Base-by-base conservation (phyloP, 2,113 vertebrate species). In the Macquaria ambigua region DNA sequence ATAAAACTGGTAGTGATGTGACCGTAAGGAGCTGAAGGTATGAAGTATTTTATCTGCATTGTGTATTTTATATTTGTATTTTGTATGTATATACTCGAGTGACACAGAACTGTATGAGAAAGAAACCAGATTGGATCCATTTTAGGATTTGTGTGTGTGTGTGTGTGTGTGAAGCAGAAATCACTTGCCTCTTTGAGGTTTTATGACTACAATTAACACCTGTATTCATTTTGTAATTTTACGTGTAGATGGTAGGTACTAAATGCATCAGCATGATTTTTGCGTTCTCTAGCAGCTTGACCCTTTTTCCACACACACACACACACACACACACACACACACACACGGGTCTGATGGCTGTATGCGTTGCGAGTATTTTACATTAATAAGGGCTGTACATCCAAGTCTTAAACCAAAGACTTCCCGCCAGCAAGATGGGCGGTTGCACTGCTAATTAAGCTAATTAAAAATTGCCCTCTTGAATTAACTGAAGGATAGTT, bases 391-490 rank as follows among this genome's bases (percentile, higher is more conserved):
- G 66, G 0, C 43, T 67, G 9, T 61, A 18, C 10, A 23, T 59
- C 10, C 20, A 14, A 31, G 73, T 50, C 37, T 68, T 41, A 58
- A 21, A 72, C 61, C 59, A 55, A 1, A 81, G 46, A 59, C 72
- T 61, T 48, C 61, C 79, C 46, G 2, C 23, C 58, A 66, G 79
- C n/a, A 3, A 53, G 55, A 68, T 10, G 71, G 83, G 71, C 8
- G 41, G 59, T 6, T 28, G 0, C 12, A 18, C 37, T 15, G 3
- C 80, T 83, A 86, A 78, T 88, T 81, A 83, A 83, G 58, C 83
- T 88, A 53, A 84, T 84, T 89, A 81, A 69, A 85, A 85, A 71
- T 8, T 50, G 63, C 50, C 74, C 70, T 53, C 23, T 68, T 77
- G 25, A 53, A 68, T 85, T 82, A 59, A 56, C 48, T 64, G 46